A percentile compares a stretch with the other conserved stretches of the same genome.
phyloP scores from a whole-genome alignment of 2,797 vertebrate genomes.

The Crocodylus rhombifer region DNA sequence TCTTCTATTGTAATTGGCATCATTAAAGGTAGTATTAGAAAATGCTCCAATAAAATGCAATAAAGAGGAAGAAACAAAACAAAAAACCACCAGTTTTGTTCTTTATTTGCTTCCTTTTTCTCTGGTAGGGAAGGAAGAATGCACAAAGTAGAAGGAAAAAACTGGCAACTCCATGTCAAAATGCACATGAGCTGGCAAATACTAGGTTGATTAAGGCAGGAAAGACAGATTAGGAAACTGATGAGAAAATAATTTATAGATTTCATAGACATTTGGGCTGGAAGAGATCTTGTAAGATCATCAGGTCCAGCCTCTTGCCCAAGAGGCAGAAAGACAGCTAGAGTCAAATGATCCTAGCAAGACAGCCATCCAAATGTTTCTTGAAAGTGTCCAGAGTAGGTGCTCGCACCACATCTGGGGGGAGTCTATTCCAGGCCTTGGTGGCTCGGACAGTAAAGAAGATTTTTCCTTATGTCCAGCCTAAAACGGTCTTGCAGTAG shows the following conservation, averaged over 20 bases:
- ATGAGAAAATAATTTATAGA: background rate
- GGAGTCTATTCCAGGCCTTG: no score
- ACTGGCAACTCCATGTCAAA: background rate
- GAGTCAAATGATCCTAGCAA: no score
- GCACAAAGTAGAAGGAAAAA: background rate
- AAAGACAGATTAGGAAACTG: background rate
- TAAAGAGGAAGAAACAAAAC: background rate
- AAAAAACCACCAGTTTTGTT: background rate
- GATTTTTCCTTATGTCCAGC: no score
- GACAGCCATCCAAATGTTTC: no score
- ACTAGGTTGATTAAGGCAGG: background rate
- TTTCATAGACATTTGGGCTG: no score
- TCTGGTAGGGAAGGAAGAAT: background rate
- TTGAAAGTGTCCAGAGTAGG: no score
- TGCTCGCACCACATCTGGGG: no score
- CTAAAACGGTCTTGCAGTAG: no score
- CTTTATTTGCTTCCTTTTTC: background rate
- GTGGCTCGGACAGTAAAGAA: no score
- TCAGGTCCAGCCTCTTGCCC: no score
- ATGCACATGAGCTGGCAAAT: slow-evolving; percentile 10
- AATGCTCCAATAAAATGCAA: background rate
- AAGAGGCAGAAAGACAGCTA: no score
- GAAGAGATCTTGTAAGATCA: no score
- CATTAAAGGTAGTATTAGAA: background rate
- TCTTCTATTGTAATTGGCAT: background rate